A percentile compares a stretch with the other conserved stretches of the same genome.
Evolutionary conservation across 2,797 vertebrate genomes (phyloP).

Genomic region (Harpagifer antarcticus): DNA sequence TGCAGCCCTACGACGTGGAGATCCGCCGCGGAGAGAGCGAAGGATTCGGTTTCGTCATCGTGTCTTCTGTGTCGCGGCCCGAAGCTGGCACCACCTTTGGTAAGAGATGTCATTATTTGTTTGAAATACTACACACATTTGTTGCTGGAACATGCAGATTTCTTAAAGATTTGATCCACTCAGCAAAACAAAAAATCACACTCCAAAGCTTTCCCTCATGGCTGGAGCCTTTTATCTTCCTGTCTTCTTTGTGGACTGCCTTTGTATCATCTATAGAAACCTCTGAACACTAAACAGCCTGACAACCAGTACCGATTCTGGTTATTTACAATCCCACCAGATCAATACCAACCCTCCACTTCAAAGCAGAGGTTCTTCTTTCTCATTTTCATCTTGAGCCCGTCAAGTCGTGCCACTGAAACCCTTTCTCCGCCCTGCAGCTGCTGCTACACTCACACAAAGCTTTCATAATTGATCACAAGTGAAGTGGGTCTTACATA

Average conservation of each 20-base stretch:
- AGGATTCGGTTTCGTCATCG: slow-evolving; percentile 98
- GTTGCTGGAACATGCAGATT: slow-evolving; percentile 20
- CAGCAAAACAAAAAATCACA: slow-evolving; percentile 53
- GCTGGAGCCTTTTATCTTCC: slow-evolving; percentile 61
- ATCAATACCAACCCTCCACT: slow-evolving; percentile 69
- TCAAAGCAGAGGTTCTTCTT: slow-evolving; percentile 61
- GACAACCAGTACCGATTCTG: slow-evolving; percentile 56
- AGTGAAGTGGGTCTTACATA: slow-evolving; percentile 76
- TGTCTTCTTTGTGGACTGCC: slow-evolving; percentile 39
- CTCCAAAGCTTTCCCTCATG: slow-evolving; percentile 42
- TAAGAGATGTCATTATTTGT: slow-evolving; percentile 76
- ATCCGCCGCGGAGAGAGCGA: slow-evolving; percentile 96
- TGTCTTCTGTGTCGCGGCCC: slow-evolving; percentile 95
- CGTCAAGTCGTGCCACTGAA: slow-evolving; percentile 68
- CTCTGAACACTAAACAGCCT: slow-evolving; percentile 54
- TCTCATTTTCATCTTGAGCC: slow-evolving; percentile 60
- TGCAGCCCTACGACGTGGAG: slow-evolving; percentile 97
- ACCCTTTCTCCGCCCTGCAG: slow-evolving; percentile 62
- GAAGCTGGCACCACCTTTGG: slow-evolving; percentile 97
- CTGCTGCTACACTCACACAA: slow-evolving; percentile 63
- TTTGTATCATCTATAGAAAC: slow-evolving; percentile 58
- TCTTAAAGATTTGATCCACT: slow-evolving; percentile 28
- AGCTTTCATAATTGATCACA: slow-evolving; percentile 81
- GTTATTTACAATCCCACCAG: slow-evolving; percentile 71
- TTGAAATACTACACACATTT: neutral